These are phyloP conservation scores for Antennarius striatus DNA, from an alignment of 2,113 vertebrate genomes.

Conservation along the genomic window DNA sequence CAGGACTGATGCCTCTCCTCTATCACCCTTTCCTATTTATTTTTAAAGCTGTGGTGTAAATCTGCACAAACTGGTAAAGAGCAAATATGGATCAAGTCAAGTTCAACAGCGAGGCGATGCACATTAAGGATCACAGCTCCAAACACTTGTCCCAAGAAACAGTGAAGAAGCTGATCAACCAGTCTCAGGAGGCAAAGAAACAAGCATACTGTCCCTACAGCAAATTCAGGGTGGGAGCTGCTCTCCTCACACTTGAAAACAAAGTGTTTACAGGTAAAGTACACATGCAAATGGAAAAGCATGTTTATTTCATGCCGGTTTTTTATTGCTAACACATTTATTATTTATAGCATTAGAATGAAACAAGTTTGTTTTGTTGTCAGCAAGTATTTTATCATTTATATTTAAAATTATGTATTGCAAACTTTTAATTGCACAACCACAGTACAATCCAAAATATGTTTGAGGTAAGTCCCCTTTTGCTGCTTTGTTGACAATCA, in stretches of 20 bases:
- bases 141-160: conserved; percentile 28
- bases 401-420: no score
- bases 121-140: conserved; percentile 11
- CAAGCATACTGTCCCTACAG: conserved; percentile 93
- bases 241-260: conserved; percentile 81
- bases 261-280: conserved; percentile 86
- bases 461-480: no score
- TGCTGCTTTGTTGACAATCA: no score
- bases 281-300: neutral
- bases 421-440: no score
- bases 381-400: no score
- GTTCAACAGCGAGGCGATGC: conserved; percentile 2
- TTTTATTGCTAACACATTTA: neutral
- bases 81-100: conserved; percentile 45
- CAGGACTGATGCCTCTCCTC: conserved; percentile 21
- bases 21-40: conserved; percentile 15
- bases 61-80: conserved; percentile 16
- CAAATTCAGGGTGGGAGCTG: conserved; percentile 90
- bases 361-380: neutral
- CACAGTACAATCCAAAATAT: no score
- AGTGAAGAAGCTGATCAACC: conserved; percentile 56
- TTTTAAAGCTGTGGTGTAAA: conserved; percentile 39
- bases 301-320: neutral
- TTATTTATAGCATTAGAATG: neutral
- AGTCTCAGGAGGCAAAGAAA: conserved; percentile 81